Conservation (phyloP, 2,888 invertebrate species). For the Belgica antarctica region DNA sequence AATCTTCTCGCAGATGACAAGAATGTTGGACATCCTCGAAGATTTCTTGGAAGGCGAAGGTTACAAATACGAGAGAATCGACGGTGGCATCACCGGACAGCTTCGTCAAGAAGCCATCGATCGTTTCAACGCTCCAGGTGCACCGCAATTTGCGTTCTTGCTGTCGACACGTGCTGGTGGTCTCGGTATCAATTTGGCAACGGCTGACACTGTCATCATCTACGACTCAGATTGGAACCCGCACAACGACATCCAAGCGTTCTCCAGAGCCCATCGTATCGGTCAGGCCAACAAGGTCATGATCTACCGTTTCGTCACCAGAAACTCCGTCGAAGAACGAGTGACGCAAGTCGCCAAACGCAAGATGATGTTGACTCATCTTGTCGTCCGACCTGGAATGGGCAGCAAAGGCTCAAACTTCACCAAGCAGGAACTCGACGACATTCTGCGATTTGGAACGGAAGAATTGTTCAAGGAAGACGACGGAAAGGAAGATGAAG, state of each 20-base stretch:
- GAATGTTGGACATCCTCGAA: slow-evolving; percentile 98
- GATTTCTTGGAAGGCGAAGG: slow-evolving; percentile 96
- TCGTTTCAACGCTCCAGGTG: slow-evolving; percentile 97
- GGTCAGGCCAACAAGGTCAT: slow-evolving; percentile 99
- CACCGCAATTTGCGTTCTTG: slow-evolving; percentile 93
- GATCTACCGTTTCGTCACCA: slow-evolving; percentile 98
- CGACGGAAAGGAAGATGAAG: slow-evolving; percentile 76
- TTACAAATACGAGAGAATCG: slow-evolving; percentile 98
- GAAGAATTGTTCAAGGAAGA: slow-evolving; percentile 99
- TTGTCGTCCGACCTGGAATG: slow-evolving; percentile 95
- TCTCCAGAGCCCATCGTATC: slow-evolving; percentile 98
- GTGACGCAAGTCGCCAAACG: slow-evolving; percentile 99
- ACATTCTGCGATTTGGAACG: slow-evolving; percentile 97
- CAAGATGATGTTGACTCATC: slow-evolving; percentile 99
- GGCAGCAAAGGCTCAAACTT: slow-evolving; percentile 94
- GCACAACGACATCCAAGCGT: slow-evolving; percentile 97
- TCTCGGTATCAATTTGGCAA: slow-evolving; percentile 96
- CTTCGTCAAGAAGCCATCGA: slow-evolving; percentile 98
- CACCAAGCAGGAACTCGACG: slow-evolving; percentile 98
- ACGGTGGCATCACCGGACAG: slow-evolving; percentile 95
- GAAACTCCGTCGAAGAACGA: slow-evolving; percentile 97
- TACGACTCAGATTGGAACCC: slow-evolving; percentile 99
- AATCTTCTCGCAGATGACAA: slow-evolving; percentile 99
- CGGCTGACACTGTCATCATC: slow-evolving; percentile 98
- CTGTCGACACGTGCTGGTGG: slow-evolving; percentile 97